Base-by-base conservation (phyloP, 2,888 invertebrate species). In the Eupithecia abbreviata region DNA sequence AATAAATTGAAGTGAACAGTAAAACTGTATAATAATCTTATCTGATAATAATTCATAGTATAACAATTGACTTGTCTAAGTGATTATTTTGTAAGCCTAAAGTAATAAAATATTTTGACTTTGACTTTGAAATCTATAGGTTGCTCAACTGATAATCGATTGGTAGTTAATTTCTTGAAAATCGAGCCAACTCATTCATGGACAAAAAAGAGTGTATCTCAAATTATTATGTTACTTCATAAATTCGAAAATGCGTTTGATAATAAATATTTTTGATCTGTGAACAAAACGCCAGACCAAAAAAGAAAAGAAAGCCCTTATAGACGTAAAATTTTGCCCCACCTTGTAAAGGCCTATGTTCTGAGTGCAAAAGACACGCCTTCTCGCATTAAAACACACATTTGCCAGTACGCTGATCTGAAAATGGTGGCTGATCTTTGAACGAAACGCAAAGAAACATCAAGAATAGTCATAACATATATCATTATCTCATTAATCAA, bases 401-500 rank as follows among this genome's bases (percentile, higher is more conserved):
- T 49, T 51, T 51, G 51, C 51, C 15, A 51, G 15, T 51, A 5
- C 55, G 7, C 55, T 58, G 55, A 58, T 18, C 9, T 58, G 18
- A 7, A n/a, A 5, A n/a, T 51, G 15, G 51, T 58, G 55, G 55
- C 1, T 58, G 7, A 58, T 7, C 9, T 30, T 62, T 62, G 12
- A 62, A 62, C 30, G 18, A 10, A 30, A 10, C 10, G 4, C 18
- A 30, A 30, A 10, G 62, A 62, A 62, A 58, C 18, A 58, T 58
- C 18, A 58, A 51, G 51, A 51, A 18, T 18, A 9, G 18, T 58
- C n/a, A 58, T 58, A 30, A 30, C 30, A 30, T n/a, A 18, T 9
- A 58, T 58, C 55, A 58, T 55, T 18, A 1, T 30, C 62, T 30
- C 45, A 69, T 55, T 74, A 70, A 43, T 43, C 74, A 77, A 68